Base-by-base conservation (phyloP, 2,113 vertebrate genomes). In the Actenoides hombroni region DNA sequence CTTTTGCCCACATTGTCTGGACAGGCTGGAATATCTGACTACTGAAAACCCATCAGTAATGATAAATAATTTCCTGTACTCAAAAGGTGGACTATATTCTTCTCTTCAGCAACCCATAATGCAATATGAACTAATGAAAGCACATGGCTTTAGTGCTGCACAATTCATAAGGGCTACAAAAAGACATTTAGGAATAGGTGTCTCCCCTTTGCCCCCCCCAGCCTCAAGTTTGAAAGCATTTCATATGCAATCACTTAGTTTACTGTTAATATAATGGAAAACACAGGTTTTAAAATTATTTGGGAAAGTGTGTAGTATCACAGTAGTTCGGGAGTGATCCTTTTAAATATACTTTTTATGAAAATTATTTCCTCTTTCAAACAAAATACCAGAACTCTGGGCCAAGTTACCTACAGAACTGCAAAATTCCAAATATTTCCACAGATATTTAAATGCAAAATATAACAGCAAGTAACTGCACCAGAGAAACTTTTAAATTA, bases 341-440 rank as follows among this genome's bases (percentile, higher is more conserved):
- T 59, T 87, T 39, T 3, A 74, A 59, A 31, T 25, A 70, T 1
- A 35, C 16, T 74, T 71, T 51, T 33, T 13, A 74, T 0, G 0
- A 46, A 4, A 78, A 46, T 67, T 54, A 59, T 54, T 86, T 89
- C 39, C 33, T 73, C 13, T 76, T 81, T n/a, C 39, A 92, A 88
- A 68, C 12, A 37, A 83, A 75, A 9, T 44, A 61, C 31, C 23
- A 40, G 6, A 93, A 16, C 48, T 48, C 25, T 7, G 26, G 56
- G 56, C 19, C 44, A 74, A 65, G 46, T 25, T 88, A 77, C 12
- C 9, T 26, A 16, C 33, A 81, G 46, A 81, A 86, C 42, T n/a
- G 56, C 9, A 33, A 42, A 89, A 31, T 33, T 29, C 29, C 48
- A 73, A 78, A 6, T 57, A 37, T 8, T 56, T 28, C 15, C n/a